Base-by-base conservation (phyloP, 2,797 vertebrate species). In the Hydrolagus colliei region DNA sequence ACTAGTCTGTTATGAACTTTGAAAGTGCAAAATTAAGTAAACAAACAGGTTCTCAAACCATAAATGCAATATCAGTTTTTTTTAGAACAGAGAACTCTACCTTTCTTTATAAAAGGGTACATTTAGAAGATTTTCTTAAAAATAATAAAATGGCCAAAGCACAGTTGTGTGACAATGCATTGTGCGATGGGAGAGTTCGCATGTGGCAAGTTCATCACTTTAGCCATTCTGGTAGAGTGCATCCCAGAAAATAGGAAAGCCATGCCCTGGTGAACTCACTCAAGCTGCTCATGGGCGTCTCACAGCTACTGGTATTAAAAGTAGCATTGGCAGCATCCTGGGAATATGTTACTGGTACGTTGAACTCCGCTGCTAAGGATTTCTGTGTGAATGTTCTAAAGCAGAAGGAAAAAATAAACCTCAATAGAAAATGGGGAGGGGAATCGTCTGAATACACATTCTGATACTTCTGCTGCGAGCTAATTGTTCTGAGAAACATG, bases 11-110 rank as follows among this genome's bases (percentile, higher is more conserved):
- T 84, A 68, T 68, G 22, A 84, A 84, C 79, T 68, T 68, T n/a
- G 77, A 82, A 82, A 76, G 5, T 82, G 63, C 65, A 9, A 82
- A 82, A 27, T 32, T 18, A 67, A n/a, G 32, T 71, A 10, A 73
- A 9, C 35, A 12, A 68, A 84, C n/a, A 67, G 77, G 14, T 18
- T 84, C 68, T 41, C 27, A 84, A 84, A 71, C 12, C 41, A 9
- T 67, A 20, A 67, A 84, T 41, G 4, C 35, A 82, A 18, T 80
- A 35, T 27, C 78, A 82, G 22, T 82, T 82, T 35, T 27, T 84
- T 84, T 32, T 68, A 41, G 68, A 84, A 84, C 6, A 8, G 63
- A 35, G 79, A 84, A 84, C 63, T 12, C 79, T 2, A 84, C 0
- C 16, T 27, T 68, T 32, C 32, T 67, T 63, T 82, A 20, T 20